Evolutionary conservation across 2,888 invertebrate species (phyloP), one percentile per base, ranked within the genome.

Genomic region (Anthoptus insignis): DNA sequence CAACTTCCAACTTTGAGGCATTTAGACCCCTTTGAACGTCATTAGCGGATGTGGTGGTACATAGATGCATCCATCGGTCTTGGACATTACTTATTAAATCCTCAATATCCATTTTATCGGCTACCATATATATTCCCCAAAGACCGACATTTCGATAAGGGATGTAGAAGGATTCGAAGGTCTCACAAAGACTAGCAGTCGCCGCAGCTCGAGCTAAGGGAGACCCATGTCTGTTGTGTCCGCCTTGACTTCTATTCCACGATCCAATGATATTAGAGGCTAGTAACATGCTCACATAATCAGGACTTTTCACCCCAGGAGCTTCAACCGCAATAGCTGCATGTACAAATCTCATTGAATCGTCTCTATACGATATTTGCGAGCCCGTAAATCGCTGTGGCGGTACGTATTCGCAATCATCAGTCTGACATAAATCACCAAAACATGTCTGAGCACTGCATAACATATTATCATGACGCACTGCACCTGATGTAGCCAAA

Each of bases 401-500:
- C 64, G 82, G 19, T 69, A 13, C 0, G 76, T 76, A 60, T 76
- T 16, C 64, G 60, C 2, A 63, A 72, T 11, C 34, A 32, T 1
- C 71, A 64, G 8, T 76, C 50, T 11, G 58, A 21, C 47, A 14
- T 49, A 84, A 64, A 76, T 95, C 94, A 76, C 96, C 94, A 71
- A 96, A 76, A 19, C 69, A 65, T 0, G 65, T 82, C 34, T 95
- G 84, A 1, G 96, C 96, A 24, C 95, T 82, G 16, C 92, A 83
- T 19, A 95, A 93, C 58, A 97, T 86, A 58, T 95, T 87, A 0
- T 94, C 86, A 75, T 97, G 97, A 52, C 94, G 83, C 0, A 97
- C 94, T 37, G 95, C 95, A 60, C 96, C 97, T 42, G 97, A 96
- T 47, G 95, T 95, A 29, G 96, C 95, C 29, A 98, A 81, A 4